A percentile compares a stretch with the other conserved stretches of the same genome.
These are phyloP conservation scores for Nesospiza acunhae DNA, from an alignment of 2,113 vertebrate genomes.

Conservation along the genomic window DNA sequence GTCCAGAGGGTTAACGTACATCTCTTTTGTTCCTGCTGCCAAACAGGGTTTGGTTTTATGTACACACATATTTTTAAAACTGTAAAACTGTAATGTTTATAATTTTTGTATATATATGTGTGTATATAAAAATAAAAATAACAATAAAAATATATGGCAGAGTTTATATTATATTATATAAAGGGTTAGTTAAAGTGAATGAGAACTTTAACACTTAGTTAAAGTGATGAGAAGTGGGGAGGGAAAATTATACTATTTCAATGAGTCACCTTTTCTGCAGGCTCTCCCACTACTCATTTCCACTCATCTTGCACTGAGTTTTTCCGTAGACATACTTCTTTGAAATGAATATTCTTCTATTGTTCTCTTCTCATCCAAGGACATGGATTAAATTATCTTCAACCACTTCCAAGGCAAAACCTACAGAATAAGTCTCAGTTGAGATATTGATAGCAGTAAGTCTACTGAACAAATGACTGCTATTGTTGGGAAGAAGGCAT, in stretches of 20 bases:
- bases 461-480: not conserved
- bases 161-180: too few species aligned
- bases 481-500: not conserved
- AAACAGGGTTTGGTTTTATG: accelerated
- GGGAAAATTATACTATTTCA: not conserved
- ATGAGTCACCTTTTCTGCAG: not conserved
- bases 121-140: not conserved
- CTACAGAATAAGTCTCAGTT: not conserved
- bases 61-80: not conserved
- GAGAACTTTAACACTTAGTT: too few species aligned
- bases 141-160: not conserved
- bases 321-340: not conserved
- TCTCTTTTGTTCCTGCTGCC: not conserved
- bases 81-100: not conserved
- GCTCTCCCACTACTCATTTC: not conserved
- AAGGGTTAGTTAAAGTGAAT: too few species aligned
- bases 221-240: not conserved
- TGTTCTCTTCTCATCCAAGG: not conserved
- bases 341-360: not conserved
- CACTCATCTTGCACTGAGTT: not conserved
- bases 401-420: not conserved
- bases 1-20: not conserved
- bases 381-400: not conserved
- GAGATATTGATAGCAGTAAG: not conserved
- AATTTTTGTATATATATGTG: not conserved